Base-by-base conservation (phyloP, 2,888 invertebrate genomes). In the Ormyrus nitidulus region DNA sequence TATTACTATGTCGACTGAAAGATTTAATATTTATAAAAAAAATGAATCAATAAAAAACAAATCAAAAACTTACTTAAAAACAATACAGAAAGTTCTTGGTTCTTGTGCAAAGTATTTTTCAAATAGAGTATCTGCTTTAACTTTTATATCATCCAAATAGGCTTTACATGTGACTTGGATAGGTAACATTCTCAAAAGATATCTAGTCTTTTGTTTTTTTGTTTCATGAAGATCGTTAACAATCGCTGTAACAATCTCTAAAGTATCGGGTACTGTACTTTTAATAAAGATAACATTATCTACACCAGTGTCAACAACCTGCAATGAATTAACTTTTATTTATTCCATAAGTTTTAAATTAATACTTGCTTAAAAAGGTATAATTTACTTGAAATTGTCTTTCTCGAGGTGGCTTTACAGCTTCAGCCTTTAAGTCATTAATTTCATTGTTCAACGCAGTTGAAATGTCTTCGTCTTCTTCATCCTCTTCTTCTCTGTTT, bases 211-310 rank as follows among this genome's bases (percentile, higher is more conserved):
- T 85, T 94, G 94, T 79, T 93, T 90, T 86, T 94, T 94, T 0
- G 93, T 95, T 34, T 92, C 89, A 70, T 92, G 91, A 80, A 97
- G 92, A 87, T 97, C 96, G 85, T 94, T 92, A 65, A 97, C 92
- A 80, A 98, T 95, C 75, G 92, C 91, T 34, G 93, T 91, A 0
- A 94, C 95, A 48, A 98, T 87, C 83, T 93, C 92, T 77, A 94
- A 93, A 5, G 97, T 97, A 91, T 96, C 93, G 58, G 93, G 92
- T 66, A 97, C 90, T 64, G 94, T 95, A 0, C 96, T 96, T 88
- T 94, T 94, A 82, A 98, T 96, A 87, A 98, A 98, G 82, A 98
- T 91, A 85, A 96, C 94, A 89, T 97, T 97, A 68, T 94, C 95
- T 0, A 95, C 95, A 71, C 95, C 96, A 0, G 97, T 96, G 84